phyloP scores from a whole-genome alignment of 2,797 vertebrate species.

The Enteromius thamalakanensis region DNA sequence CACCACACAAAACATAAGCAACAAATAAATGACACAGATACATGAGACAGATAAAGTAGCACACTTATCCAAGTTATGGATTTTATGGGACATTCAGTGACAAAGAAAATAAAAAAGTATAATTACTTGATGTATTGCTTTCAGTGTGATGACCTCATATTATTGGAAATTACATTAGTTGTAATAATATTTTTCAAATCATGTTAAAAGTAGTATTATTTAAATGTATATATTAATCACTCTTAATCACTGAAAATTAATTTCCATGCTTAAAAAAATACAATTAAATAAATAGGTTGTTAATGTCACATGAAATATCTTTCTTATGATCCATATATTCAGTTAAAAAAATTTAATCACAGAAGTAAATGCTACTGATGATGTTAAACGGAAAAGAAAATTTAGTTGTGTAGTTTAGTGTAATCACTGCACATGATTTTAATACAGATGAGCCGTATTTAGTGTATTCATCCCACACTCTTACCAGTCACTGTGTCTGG shows the following conservation, averaged over 20 bases:
- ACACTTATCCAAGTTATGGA: not conserved
- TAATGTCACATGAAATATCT: constrained; percentile 22
- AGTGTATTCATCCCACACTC: constrained; percentile 61
- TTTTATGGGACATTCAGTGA: not conserved
- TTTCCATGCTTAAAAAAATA: not conserved
- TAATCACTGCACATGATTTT: constrained; percentile 5
- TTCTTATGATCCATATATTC: not conserved
- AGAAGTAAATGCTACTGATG: not conserved
- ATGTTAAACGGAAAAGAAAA: not conserved
- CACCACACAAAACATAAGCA: not conserved
- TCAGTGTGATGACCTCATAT: not conserved
- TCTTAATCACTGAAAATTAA: not conserved
- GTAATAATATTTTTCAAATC: not conserved
- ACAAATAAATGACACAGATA: constrained; percentile 31
- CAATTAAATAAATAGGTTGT: not conserved
- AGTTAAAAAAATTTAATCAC: not conserved
- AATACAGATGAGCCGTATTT: constrained; percentile 21
- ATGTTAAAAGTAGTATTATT: constrained; percentile 6
- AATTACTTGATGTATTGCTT: not conserved
- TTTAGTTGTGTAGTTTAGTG: not conserved
- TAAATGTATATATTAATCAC: not conserved
- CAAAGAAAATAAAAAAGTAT: not conserved
- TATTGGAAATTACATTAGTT: constrained; percentile 3
- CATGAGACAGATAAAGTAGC: not conserved
- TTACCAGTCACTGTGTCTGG: constrained; percentile 72